A percentile compares a stretch with the other conserved stretches of the same genome.
Evolutionary conservation across 2,888 invertebrate genomes (phyloP).

Genomic region (Morpho deidamia): DNA sequence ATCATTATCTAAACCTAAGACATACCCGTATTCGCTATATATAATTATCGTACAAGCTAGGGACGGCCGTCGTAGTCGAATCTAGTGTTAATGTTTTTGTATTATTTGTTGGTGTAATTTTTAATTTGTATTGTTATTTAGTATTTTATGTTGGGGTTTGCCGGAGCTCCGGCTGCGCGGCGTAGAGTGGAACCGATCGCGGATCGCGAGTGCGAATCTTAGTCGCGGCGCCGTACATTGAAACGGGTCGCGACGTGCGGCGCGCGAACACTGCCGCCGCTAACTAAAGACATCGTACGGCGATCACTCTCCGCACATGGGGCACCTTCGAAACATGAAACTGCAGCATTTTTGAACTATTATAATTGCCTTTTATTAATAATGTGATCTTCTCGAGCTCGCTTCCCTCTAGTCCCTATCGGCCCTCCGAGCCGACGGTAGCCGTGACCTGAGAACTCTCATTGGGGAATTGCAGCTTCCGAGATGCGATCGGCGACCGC

Average conservation of each 20-base stretch:
- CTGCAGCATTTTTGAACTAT: too few species aligned
- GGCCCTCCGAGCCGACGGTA: too few species aligned
- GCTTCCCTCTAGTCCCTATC: too few species aligned
- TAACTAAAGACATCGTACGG: too few species aligned
- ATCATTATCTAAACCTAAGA: constrained; percentile 51
- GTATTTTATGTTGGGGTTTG: constrained; percentile 52
- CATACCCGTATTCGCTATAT: constrained; percentile 31
- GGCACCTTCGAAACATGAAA: too few species aligned
- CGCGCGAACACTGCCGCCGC: too few species aligned
- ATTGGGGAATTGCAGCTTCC: too few species aligned
- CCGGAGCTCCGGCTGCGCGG: not conserved
- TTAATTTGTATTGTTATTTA: constrained; percentile 74
- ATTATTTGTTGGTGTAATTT: constrained; percentile 62
- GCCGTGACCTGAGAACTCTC: too few species aligned
- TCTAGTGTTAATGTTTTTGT: constrained; percentile 50
- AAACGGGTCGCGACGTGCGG: not conserved
- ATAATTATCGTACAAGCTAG: not conserved
- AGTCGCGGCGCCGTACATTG: not conserved
- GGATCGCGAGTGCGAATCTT: not conserved
- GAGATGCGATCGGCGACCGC: too few species aligned
- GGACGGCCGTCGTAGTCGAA: constrained; percentile 57
- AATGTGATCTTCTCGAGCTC: too few species aligned
- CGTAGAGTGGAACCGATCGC: not conserved
- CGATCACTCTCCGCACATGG: too few species aligned
- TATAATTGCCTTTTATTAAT: too few species aligned